phyloP scores from a whole-genome alignment of 2,797 vertebrate species.

The Bradypus variegatus region DNA sequence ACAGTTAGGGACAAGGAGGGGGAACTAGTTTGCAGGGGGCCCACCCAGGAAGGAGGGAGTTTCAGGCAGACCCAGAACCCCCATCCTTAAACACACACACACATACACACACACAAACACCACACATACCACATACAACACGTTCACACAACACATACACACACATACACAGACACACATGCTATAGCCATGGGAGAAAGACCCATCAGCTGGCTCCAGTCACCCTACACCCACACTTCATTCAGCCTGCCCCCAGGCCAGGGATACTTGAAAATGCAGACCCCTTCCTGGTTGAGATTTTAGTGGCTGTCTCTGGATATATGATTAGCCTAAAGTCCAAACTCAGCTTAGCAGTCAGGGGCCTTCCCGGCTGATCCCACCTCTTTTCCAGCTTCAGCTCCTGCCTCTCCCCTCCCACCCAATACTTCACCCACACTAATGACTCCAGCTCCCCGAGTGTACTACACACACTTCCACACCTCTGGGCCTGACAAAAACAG shows the following conservation, averaged over 20 bases:
- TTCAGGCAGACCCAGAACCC: not conserved
- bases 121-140: not conserved
- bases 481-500: not conserved
- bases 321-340: not conserved
- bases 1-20: not conserved
- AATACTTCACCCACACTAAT: not conserved
- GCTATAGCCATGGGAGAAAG: not conserved
- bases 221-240: not conserved
- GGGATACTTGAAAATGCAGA: not conserved
- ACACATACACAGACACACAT: not conserved
- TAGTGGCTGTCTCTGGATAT: not conserved
- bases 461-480: not conserved
- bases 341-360: not conserved
- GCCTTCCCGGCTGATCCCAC: not conserved
- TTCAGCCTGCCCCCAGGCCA: not conserved
- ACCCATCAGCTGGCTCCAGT: not conserved
- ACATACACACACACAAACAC: not conserved
- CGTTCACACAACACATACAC: not conserved
- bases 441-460: not conserved
- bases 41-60: not conserved
- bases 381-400: not conserved
- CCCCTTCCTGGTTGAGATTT: not conserved
- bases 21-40: not conserved
- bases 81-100: not conserved
- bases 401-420: not conserved